phyloP scores from a whole-genome alignment of 35 echinoderm and acorn worm genomes.

The Heliocidaris tuberculata region DNA sequence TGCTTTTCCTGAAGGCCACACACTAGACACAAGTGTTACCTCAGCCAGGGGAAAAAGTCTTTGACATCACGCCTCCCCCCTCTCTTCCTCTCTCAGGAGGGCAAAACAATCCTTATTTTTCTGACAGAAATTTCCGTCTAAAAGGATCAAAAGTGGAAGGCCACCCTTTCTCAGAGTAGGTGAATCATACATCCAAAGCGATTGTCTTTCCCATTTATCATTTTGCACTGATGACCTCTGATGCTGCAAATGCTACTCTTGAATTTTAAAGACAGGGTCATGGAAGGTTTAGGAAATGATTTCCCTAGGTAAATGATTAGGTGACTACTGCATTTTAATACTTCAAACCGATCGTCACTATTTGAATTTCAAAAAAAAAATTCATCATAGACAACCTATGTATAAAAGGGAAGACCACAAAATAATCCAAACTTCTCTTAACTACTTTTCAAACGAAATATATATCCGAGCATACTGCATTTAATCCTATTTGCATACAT shows the following conservation, averaged over 20 bases:
- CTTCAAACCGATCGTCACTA: too few species aligned
- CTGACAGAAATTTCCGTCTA: not conserved
- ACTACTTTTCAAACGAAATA: too few species aligned
- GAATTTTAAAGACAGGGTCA: not conserved
- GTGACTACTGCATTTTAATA: too few species aligned
- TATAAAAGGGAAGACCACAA: too few species aligned
- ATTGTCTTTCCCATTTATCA: conserved; percentile 7
- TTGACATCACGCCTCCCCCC: not conserved
- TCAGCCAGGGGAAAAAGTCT: not conserved
- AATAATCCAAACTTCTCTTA: too few species aligned
- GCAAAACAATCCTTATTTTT: not conserved
- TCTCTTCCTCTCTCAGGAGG: not conserved
- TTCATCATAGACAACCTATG: too few species aligned
- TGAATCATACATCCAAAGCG: not conserved
- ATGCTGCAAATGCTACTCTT: not conserved
- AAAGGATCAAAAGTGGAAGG: conserved; percentile 16
- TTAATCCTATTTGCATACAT: too few species aligned
- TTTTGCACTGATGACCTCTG: not conserved
- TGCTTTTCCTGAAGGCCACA: not conserved
- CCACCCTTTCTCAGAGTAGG: not conserved
- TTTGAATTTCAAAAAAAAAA: too few species aligned
- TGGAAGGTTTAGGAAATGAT: too few species aligned
- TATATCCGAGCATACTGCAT: too few species aligned
- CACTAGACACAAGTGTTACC: not conserved
- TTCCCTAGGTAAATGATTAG: too few species aligned